These are phyloP conservation scores for Melipona bicolor DNA, from an alignment of 2,888 invertebrate genomes.

Conservation along the genomic window DNA sequence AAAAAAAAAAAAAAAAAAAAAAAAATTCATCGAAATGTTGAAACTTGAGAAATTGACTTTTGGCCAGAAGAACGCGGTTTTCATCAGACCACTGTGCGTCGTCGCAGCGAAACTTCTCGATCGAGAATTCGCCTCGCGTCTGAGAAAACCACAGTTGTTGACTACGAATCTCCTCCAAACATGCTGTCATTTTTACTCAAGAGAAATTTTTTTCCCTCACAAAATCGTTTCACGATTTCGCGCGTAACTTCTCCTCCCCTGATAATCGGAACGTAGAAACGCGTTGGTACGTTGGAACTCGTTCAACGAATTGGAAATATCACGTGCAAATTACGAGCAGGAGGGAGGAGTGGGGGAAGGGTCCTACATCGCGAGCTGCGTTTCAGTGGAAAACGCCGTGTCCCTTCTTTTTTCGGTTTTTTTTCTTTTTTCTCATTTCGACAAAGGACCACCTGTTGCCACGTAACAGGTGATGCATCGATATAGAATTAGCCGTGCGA, in stretches of 20 bases:
- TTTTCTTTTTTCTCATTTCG: constrained; percentile 44
- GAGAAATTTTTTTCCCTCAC: no score
- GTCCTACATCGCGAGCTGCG: not conserved
- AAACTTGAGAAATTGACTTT: no score
- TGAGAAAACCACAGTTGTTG: not conserved
- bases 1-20: no score
- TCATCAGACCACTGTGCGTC: not conserved
- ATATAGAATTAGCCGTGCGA: constrained; percentile 43
- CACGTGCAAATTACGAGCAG: not conserved
- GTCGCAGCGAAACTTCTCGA: not conserved
- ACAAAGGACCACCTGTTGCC: constrained; percentile 70
- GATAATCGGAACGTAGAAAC: not conserved
- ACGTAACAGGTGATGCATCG: constrained; percentile 59
- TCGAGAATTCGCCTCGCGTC: constrained; percentile 9
- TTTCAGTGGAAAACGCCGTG: constrained; percentile 18
- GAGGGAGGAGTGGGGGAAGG: no score
- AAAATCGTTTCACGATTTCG: not conserved
- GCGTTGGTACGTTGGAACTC: not conserved
- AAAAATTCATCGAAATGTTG: no score
- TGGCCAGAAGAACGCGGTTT: no score
- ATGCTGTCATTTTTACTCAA: no score
- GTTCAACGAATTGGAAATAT: constrained; percentile 1
- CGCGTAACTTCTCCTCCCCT: not conserved
- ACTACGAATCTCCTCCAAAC: not conserved
- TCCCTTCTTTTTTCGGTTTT: constrained; percentile 15